Conservation (phyloP, 2,797 vertebrate species). For the Phrynocephalus forsythii region DNA sequence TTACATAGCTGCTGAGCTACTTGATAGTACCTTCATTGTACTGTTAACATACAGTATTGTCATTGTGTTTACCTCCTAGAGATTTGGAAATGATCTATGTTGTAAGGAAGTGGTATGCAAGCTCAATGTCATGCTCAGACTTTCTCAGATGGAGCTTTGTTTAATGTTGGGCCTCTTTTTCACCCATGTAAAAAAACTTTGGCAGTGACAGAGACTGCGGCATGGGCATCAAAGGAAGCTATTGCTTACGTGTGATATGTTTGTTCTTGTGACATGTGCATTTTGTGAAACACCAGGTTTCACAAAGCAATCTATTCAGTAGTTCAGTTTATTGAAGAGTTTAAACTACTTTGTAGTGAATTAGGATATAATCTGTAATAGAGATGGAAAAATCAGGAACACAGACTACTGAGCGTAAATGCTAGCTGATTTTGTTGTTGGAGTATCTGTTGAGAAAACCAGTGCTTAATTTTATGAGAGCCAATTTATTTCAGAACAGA, state of each 20-base stretch:
- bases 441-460: not conserved
- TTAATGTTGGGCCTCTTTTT: not conserved
- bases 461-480: not conserved
- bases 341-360: not conserved
- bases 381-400: too few relatives aligned
- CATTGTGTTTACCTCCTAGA: not conserved
- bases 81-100: not conserved
- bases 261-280: not conserved
- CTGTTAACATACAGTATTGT: not conserved
- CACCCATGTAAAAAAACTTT: not conserved
- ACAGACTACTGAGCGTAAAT: not conserved
- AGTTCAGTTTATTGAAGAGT: not conserved
- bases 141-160: not conserved
- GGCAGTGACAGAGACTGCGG: not conserved
- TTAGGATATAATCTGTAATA: too few relatives aligned
- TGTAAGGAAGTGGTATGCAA: not conserved
- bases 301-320: not conserved
- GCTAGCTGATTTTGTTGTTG: not conserved
- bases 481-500: not conserved
- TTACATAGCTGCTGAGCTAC: not conserved
- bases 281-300: not conserved
- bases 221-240: not conserved
- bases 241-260: not conserved
- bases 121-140: not conserved
- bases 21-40: not conserved